Percentiles rank a stretch among this genome's conserved stretches.
phyloP scores from a whole-genome alignment of 2,113 vertebrate species.

The Merops nubicus region DNA sequence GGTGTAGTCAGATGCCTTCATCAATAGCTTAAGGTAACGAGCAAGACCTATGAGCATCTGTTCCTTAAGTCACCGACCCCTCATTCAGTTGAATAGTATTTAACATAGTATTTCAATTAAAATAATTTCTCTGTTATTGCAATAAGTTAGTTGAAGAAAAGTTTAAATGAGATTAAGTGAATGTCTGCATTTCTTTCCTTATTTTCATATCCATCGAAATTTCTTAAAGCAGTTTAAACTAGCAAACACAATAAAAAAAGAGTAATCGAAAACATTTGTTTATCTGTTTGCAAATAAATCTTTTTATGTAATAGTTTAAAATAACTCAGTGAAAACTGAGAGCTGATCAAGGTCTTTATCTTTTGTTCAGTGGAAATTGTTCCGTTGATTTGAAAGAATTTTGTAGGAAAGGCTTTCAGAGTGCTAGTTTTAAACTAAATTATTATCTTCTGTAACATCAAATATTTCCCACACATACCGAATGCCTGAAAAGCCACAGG shows the following conservation, averaged over 20 bases:
- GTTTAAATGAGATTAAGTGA: background rate
- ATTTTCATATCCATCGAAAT: background rate
- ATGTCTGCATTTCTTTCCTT: background rate
- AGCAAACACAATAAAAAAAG: accelerated
- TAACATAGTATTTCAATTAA: background rate
- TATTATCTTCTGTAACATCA: background rate
- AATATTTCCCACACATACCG: background rate
- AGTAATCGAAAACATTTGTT: background rate
- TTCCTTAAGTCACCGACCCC: background rate
- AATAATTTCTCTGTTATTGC: background rate
- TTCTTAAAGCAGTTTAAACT: background rate
- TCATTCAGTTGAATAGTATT: background rate
- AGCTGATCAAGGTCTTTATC: background rate
- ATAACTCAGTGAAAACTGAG: background rate
- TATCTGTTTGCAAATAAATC: background rate
- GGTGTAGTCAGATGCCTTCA: background rate
- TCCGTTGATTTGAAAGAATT: background rate
- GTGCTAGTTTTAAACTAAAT: background rate
- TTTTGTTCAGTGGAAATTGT: background rate
- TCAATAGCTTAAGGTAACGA: background rate
- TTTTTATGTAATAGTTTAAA: background rate
- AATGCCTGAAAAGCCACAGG: background rate
- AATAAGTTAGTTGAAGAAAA: background rate
- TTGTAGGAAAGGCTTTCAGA: background rate
- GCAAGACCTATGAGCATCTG: background rate